Conservation (phyloP, 2,888 invertebrate species). For the Ptychoptera contaminata region DNA sequence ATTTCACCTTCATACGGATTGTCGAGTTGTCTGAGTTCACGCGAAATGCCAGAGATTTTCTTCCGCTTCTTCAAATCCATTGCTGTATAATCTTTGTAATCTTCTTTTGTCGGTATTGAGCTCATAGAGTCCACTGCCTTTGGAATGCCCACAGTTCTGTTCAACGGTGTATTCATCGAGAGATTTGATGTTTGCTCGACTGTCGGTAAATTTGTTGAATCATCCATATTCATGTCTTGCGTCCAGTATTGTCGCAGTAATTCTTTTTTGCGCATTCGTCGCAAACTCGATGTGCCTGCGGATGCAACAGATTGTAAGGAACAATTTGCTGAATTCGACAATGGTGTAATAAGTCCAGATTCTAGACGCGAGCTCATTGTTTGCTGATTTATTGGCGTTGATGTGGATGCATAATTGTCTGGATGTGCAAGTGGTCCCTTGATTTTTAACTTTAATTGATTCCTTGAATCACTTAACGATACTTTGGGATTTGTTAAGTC, state of each 20-base stretch:
- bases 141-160: slow-evolving; percentile 39
- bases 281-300: slow-evolving; percentile 52
- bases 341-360: background rate
- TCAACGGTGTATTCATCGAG: slow-evolving; percentile 40
- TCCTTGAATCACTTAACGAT: slow-evolving; percentile 62
- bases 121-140: slow-evolving; percentile 84
- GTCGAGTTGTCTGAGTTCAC: slow-evolving; percentile 49
- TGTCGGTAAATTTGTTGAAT: slow-evolving; percentile 40
- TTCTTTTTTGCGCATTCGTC: slow-evolving; percentile 83
- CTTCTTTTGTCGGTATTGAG: slow-evolving; percentile 70
- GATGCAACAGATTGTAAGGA: slow-evolving; percentile 33
- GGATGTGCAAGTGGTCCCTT: slow-evolving; percentile 72
- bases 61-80: slow-evolving; percentile 55
- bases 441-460: slow-evolving; percentile 79
- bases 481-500: slow-evolving; percentile 46
- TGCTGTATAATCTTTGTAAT: slow-evolving; percentile 51
- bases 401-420: slow-evolving; percentile 44
- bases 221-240: slow-evolving; percentile 75
- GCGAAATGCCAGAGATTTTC: slow-evolving; percentile 34
- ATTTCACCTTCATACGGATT: slow-evolving; percentile 37
- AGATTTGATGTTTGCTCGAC: slow-evolving; percentile 40
- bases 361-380: slow-evolving; percentile 10
- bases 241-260: slow-evolving; percentile 70
- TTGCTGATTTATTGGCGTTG: slow-evolving; percentile 14
- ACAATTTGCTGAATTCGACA: slow-evolving; percentile 25